Conservation (phyloP, 2,113 vertebrate genomes). For the Gobius niger region DNA sequence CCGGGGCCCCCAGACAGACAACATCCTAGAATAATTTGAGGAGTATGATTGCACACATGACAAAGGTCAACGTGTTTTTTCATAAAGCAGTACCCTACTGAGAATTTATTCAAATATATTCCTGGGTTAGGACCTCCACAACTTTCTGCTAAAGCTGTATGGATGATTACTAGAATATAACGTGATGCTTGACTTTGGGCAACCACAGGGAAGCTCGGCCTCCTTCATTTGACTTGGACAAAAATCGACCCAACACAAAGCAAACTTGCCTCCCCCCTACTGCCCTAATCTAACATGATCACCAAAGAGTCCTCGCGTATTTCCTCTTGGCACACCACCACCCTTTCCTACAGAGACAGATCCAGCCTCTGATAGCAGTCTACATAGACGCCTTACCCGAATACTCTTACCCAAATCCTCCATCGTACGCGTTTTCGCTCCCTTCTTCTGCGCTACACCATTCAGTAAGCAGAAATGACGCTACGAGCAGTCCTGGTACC, state of each 20-base stretch:
- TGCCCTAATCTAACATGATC: neutral
- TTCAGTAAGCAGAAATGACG: slow-evolving; percentile 33
- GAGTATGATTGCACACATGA: no score
- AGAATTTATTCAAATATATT: no score
- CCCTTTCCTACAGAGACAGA: slow-evolving; percentile 53
- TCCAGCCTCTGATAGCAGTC: slow-evolving; percentile 49
- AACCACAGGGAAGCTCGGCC: no score
- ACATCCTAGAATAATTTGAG: no score
- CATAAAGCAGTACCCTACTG: no score
- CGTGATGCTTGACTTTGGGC: no score
- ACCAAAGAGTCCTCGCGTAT: slow-evolving; percentile 36
- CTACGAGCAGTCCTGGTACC: slow-evolving; percentile 7
- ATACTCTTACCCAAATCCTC: slow-evolving; percentile 76
- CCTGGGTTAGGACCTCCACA: no score
- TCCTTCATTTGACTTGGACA: no score
- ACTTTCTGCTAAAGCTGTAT: no score
- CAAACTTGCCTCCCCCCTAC: neutral
- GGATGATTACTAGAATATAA: no score
- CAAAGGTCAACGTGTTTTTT: no score
- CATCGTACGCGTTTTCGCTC: slow-evolving; percentile 57
- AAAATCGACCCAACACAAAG: neutral
- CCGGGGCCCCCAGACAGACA: no score
- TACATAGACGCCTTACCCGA: slow-evolving; percentile 17
- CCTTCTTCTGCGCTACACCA: slow-evolving; percentile 29
- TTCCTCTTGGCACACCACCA: slow-evolving; percentile 57